Conservation (phyloP, 1,140 invertebrate species). For the Platorchestia sp. region DNA sequence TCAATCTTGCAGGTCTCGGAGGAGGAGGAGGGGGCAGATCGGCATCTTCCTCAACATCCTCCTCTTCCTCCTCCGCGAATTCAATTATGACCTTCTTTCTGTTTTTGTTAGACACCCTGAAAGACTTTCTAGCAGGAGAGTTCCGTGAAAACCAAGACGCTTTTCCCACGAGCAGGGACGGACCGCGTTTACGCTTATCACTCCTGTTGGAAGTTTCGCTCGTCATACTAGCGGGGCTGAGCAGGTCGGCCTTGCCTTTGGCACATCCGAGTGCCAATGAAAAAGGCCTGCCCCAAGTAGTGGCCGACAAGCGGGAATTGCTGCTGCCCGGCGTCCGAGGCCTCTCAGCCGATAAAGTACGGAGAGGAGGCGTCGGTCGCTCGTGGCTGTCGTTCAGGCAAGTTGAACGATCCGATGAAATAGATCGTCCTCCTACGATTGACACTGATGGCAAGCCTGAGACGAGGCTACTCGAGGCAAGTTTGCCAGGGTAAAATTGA, state of each 20-base stretch:
- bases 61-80: slow-evolving; percentile 11
- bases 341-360: slow-evolving; percentile 63
- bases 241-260: slow-evolving; percentile 60
- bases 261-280: slow-evolving; percentile 62
- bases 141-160: slow-evolving; percentile 62
- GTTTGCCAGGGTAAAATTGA: slow-evolving; percentile 66
- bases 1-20: slow-evolving; percentile 52
- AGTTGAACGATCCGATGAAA: slow-evolving; percentile 62
- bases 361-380: slow-evolving; percentile 61
- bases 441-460: slow-evolving; percentile 58
- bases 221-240: slow-evolving; percentile 65
- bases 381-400: slow-evolving; percentile 64
- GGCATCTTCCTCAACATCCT: neutral
- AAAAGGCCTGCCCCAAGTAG: slow-evolving; percentile 64
- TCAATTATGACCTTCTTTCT: slow-evolving; percentile 43
- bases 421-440: slow-evolving; percentile 57
- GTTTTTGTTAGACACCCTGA: slow-evolving; percentile 34
- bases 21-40: slow-evolving; percentile 55
- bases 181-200: slow-evolving; percentile 60
- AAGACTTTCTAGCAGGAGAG: slow-evolving; percentile 62
- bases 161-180: slow-evolving; percentile 63
- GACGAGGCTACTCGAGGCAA: slow-evolving; percentile 57
- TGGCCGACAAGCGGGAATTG: slow-evolving; percentile 59
- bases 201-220: slow-evolving; percentile 64
- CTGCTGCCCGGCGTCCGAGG: slow-evolving; percentile 61